Conservation (phyloP, 2,797 vertebrate genomes). For the Brachyrhaphis roseni region DNA sequence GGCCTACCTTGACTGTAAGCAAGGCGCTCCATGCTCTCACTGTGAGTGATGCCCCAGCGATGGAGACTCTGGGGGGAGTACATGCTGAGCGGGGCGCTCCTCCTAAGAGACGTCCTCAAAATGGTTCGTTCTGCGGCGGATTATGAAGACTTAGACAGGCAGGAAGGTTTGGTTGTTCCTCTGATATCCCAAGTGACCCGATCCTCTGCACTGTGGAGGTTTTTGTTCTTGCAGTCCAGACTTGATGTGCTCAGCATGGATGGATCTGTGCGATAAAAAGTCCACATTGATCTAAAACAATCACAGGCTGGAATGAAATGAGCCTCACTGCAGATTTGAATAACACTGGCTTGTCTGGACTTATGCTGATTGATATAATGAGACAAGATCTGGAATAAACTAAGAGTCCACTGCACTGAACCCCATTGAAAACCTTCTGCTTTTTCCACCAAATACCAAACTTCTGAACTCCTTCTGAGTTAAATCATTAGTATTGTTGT, state of each 20-base stretch:
- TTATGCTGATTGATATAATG: neutral
- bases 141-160: neutral
- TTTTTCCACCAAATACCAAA: too few relatives aligned
- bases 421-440: too few relatives aligned
- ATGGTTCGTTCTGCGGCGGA: conserved; percentile 2
- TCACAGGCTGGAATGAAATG: neutral
- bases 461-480: too few relatives aligned
- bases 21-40: conserved; percentile 84
- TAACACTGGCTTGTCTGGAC: neutral
- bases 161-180: conserved; percentile 9
- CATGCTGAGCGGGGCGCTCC: conserved; percentile 63
- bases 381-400: neutral
- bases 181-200: conserved; percentile 6
- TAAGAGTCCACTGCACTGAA: too few relatives aligned
- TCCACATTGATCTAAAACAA: neutral
- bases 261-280: conserved; percentile 5
- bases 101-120: conserved; percentile 16
- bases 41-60: conserved; percentile 85
- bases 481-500: too few relatives aligned
- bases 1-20: conserved; percentile 82
- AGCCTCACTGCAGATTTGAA: neutral
- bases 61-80: conserved; percentile 86
- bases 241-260: conserved; percentile 8
- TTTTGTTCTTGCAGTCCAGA: conserved; percentile 2
- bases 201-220: neutral